Conservation (phyloP, 2,888 invertebrate species). For the Amphiduros pacificus region DNA sequence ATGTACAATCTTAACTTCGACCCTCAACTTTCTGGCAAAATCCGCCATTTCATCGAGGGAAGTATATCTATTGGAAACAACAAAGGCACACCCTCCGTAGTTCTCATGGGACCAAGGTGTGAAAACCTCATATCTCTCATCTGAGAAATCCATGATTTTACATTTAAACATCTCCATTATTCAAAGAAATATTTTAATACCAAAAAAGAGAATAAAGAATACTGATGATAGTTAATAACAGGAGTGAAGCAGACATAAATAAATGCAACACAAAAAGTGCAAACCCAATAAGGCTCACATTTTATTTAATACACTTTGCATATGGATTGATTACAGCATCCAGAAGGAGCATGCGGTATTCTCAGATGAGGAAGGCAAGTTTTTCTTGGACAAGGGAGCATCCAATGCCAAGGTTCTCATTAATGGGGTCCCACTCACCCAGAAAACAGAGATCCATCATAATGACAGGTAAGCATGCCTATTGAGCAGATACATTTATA, state of each 20-base stretch:
- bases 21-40: constrained; percentile 63
- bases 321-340: constrained; percentile 62
- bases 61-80: constrained; percentile 59
- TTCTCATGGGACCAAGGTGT: constrained; percentile 63
- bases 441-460: constrained; percentile 61
- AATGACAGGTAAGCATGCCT: constrained; percentile 62
- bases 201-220: too few relatives aligned
- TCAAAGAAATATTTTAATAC: too few relatives aligned
- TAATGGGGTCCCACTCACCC: constrained; percentile 62
- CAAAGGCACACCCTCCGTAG: constrained; percentile 58
- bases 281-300: too few relatives aligned
- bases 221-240: too few relatives aligned
- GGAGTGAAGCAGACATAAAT: too few relatives aligned
- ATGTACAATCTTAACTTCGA: constrained; percentile 66
- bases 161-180: too few relatives aligned
- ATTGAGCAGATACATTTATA: background rate
- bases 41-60: constrained; percentile 63
- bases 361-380: constrained; percentile 47
- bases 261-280: too few relatives aligned
- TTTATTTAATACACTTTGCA: too few relatives aligned
- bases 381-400: constrained; percentile 55
- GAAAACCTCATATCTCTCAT: too few relatives aligned
- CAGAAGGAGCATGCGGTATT: constrained; percentile 62
- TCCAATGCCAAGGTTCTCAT: constrained; percentile 59
- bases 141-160: too few relatives aligned